Evolutionary conservation across 2,888 invertebrate genomes (phyloP).

Genomic region (Nezara viridula): DNA sequence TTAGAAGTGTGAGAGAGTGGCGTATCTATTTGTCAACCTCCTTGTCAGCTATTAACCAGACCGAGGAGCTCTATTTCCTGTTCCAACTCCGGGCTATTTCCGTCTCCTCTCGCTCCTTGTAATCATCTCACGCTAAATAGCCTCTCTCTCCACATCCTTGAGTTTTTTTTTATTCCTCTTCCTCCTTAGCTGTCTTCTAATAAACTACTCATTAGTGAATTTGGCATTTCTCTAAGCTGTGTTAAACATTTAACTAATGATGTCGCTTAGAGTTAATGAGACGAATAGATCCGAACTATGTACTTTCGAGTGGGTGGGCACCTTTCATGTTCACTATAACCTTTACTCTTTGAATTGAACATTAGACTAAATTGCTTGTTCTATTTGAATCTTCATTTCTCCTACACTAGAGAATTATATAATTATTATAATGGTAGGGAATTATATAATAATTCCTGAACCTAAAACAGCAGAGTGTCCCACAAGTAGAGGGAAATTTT

Average conservation of each 20-base stretch:
- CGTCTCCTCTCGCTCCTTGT: neutral
- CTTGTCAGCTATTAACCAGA: neutral
- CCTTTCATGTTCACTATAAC: neutral
- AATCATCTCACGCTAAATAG: conserved; percentile 17
- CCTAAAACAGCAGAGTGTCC: no score
- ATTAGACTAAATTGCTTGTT: neutral
- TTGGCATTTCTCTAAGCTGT: neutral
- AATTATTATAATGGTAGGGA: no score
- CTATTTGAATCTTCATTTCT: neutral
- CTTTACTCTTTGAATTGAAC: neutral
- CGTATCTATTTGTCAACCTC: conserved; percentile 11
- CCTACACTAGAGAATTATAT: no score
- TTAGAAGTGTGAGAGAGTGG: neutral
- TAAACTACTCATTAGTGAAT: conserved; percentile 7
- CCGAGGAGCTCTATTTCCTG: neutral
- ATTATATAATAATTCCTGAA: no score
- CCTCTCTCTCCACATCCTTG: neutral
- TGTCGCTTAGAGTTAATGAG: neutral
- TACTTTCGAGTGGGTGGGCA: neutral
- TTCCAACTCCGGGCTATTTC: neutral
- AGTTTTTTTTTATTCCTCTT: neutral
- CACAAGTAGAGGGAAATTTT: no score
- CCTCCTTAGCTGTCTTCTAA: neutral
- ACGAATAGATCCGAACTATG: neutral
- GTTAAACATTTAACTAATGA: conserved; percentile 19